Base-by-base conservation (phyloP, 2,888 invertebrate genomes). In the Latrodectus elegans region DNA sequence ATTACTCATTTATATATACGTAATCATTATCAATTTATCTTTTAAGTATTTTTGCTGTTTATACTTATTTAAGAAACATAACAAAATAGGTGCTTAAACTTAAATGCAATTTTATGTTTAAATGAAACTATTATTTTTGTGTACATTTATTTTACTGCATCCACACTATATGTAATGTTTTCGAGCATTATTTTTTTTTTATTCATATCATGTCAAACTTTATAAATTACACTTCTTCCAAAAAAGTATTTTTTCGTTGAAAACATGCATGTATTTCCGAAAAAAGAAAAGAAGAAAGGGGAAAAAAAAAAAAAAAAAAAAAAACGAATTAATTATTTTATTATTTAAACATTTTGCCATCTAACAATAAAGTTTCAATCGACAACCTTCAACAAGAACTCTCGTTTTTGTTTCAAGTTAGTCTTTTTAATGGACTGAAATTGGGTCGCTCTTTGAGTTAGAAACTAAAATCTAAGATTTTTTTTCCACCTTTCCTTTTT, bases 341-440 rank as follows among this genome's bases (percentile, higher is more conserved):
- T 38, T 38, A 38, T 38, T 22, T 38, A 38, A 38, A 4, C 38
- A 74, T 52, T 14, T 38, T 74, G 51, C 12, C 10, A 60, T 64
- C 68, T 68, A 68, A 82, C 82, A 82, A 82, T 82, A 14, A 74
- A 75, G 74, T 75, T 82, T 82, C 82, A 68, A 82, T 82, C 74
- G 75, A 75, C 55, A 55, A 38, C 49, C 38, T 26, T 22, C 55
- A 17, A 12, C 8, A 38, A n/a, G 38, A 76, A 17, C 49, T 12
- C 52, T 15, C 52, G 60, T 65, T 83, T 83, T 75, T 72, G 49
- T 76, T n/a, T 74, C 55, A n/a, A 15, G 12, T 60, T 60, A 60
- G 14, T 60, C 38, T 8, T 60, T 60, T 60, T 60, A 60, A 60
- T 60, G 12, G 60, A 80, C 72, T 73, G 51, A 55, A 55, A 17